These are phyloP conservation scores for Embiotoca jacksoni DNA, from an alignment of 2,113 vertebrate species.

Conservation along the genomic window DNA sequence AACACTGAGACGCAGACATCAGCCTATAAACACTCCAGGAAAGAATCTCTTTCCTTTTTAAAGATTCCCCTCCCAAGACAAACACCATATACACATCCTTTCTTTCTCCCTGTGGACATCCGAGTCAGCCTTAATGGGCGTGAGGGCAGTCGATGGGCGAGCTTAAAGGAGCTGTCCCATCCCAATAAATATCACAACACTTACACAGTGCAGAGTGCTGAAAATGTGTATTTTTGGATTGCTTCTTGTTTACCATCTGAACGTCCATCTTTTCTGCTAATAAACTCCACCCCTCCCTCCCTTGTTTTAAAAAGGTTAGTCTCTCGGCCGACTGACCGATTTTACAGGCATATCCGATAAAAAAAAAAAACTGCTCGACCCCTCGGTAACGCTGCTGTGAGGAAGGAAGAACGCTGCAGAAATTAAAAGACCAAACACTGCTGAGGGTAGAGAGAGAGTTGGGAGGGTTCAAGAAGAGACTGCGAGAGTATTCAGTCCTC, in stretches of 20 bases:
- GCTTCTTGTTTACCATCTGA: constrained; percentile 47
- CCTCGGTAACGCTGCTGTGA: constrained; percentile 38
- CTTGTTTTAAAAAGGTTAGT: constrained; percentile 46
- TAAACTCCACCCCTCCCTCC: constrained; percentile 22
- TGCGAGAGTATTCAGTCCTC: too few species aligned
- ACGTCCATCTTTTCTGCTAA: constrained; percentile 45
- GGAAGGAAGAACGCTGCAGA: constrained; percentile 31
- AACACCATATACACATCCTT: background rate
- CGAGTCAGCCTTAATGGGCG: constrained; percentile 76
- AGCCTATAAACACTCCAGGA: constrained; percentile 25
- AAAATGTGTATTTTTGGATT: constrained; percentile 10
- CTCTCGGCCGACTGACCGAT: constrained; percentile 30
- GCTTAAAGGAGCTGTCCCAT: constrained; percentile 83
- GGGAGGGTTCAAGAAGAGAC: too few species aligned
- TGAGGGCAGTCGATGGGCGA: constrained; percentile 81
- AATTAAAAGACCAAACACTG: constrained; percentile 21
- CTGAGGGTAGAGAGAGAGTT: background rate
- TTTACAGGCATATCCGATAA: constrained; percentile 26
- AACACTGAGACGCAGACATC: background rate
- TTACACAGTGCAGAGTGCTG: background rate
- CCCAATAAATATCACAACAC: constrained; percentile 81
- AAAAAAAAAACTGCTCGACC: constrained; percentile 44
- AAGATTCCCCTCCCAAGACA: constrained; percentile 7
- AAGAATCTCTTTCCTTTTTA: constrained; percentile 40
- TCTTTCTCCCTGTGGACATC: constrained; percentile 77